Percentiles rank a stretch among this genome's conserved stretches.
These are phyloP conservation scores for Drosophila antonietae DNA, from an alignment of 2,888 invertebrate genomes.

Conservation along the genomic window DNA sequence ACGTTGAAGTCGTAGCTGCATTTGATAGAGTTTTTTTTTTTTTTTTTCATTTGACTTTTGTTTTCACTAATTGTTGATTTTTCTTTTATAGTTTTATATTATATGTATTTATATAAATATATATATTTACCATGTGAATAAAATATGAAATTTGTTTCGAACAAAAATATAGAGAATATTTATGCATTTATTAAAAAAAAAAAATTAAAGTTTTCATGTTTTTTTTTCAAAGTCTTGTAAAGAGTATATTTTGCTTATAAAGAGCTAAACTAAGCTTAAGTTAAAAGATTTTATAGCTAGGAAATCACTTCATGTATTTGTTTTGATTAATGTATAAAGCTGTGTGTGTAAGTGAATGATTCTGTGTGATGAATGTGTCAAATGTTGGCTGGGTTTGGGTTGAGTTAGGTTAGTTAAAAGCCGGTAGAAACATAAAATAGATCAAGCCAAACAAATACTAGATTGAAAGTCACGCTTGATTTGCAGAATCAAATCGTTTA, in stretches of 20 bases:
- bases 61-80: conserved; percentile 20
- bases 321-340: conserved; percentile 19
- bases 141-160: conserved; percentile 20
- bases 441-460: conserved; percentile 18
- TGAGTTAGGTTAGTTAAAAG: conserved; percentile 25
- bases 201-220: conserved; percentile 12
- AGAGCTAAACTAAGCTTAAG: conserved; percentile 65
- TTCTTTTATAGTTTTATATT: conserved; percentile 10
- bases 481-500: not conserved
- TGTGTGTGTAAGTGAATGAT: conserved; percentile 44
- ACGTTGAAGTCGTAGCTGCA: conserved; percentile 46
- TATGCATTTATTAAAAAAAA: conserved; percentile 15
- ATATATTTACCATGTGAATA: conserved; percentile 33
- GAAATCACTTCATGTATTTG: conserved; percentile 4
- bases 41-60: conserved; percentile 1
- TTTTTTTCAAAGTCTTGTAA: conserved; percentile 34
- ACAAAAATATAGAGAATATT: conserved; percentile 20
- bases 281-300: conserved; percentile 47
- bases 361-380: conserved; percentile 28
- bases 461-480: not conserved
- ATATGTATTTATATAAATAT: conserved; percentile 19
- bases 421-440: conserved; percentile 11
- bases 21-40: conserved; percentile 19
- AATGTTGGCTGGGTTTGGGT: conserved; percentile 7
- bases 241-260: conserved; percentile 53